Evolutionary conservation across 2,797 vertebrate species (phyloP), one percentile per base, ranked within the genome.

Genomic region (Sphenopsis melanotis): DNA sequence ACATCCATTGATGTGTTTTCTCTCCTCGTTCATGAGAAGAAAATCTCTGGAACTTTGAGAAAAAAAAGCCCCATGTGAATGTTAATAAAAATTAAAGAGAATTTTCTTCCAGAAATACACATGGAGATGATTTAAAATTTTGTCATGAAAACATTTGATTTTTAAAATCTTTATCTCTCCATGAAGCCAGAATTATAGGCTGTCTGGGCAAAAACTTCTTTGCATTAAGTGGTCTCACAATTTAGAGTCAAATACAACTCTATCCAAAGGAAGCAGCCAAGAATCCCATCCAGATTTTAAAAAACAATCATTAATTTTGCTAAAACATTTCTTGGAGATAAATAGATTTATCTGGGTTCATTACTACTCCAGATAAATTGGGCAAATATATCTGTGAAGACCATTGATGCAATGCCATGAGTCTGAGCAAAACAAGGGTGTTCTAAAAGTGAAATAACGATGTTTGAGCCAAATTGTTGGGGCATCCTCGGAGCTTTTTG

Each of bases 1-100:
- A 64, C 91, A 94, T 78, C 64, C 44, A 83, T 90, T 93, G 89
- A 90, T 80, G 77, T 56, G 70, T 91, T 95, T 90, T 88, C 76
- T 92, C 90, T 92, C 59, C 71, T 29, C 0, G 20, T 34, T 90
- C 85, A 89, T 29, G 53, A 94, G 91, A 94, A 94, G 86, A 90
- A 95, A 93, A 94, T 32, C 68, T 91, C 74, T 89, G 85, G 71
- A 95, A 89, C 52, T 72, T 30, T 15, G 29, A 55, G 53, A 47
- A 82, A 49, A 57, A 57, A n/a, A 71, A 3, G 27, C 2, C 5
- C 46, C 41, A 65, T 4, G 41, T 1, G 34, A 91, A 90, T 7
- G 18, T 32, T 52, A 76, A 90, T 27, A 84, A 86, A 90, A 96
- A 87, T 14, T 17, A 76, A 83, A 86, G 65, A 11, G 21, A 52